These are phyloP conservation scores for Cheilosia vernalis DNA, from an alignment of 2,888 invertebrate genomes.

Conservation along the genomic window DNA sequence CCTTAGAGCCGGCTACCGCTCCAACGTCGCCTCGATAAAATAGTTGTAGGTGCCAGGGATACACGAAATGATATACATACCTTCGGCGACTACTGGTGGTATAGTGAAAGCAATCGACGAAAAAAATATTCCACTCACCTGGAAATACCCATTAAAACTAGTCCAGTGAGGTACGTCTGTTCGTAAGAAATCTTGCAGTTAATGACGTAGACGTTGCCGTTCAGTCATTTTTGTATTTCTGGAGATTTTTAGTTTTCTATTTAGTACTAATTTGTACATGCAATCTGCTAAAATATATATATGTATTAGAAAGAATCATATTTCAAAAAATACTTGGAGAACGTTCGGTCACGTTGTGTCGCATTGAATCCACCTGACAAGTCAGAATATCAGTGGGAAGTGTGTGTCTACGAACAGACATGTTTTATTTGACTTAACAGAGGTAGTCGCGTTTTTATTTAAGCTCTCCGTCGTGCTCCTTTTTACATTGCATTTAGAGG, in stretches of 20 bases:
- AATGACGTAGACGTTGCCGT: constrained; percentile 8
- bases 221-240: neutral
- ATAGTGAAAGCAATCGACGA: neutral
- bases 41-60: too few species aligned
- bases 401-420: neutral
- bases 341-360: neutral
- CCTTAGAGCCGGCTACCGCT: neutral
- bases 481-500: neutral
- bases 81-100: too few species aligned
- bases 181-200: constrained; percentile 2
- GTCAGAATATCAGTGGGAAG: neutral
- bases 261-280: neutral
- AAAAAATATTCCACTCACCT: neutral
- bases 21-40: neutral
- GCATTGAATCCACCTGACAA: neutral
- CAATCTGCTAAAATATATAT: neutral
- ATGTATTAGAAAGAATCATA: neutral
- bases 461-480: too few species aligned
- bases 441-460: too few species aligned
- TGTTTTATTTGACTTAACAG: neutral
- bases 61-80: too few species aligned
- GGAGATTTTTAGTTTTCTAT: neutral
- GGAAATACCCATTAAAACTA: constrained; percentile 14
- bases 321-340: neutral
- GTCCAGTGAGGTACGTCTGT: neutral